phyloP scores from a whole-genome alignment of 2,888 invertebrate species.

The Sepiola atlantica region DNA sequence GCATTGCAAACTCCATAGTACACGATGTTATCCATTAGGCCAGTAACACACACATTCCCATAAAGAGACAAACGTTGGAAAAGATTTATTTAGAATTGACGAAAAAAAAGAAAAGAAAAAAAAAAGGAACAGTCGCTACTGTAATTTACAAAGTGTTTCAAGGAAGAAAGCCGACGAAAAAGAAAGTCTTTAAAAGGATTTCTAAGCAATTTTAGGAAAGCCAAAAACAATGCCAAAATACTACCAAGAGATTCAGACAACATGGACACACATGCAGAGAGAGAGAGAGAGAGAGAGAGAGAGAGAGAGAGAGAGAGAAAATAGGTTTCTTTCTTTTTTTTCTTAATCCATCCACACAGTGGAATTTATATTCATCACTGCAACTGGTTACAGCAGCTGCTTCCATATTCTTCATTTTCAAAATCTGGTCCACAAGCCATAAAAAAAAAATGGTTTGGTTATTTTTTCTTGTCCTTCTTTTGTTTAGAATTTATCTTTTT shows the following conservation, averaged over 20 bases:
- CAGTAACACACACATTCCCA: neutral
- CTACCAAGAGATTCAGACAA: conserved; percentile 32
- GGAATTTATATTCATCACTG: neutral
- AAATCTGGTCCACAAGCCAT: neutral
- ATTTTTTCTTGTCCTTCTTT: conserved; percentile 45
- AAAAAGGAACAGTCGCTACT: neutral
- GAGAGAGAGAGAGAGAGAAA: neutral
- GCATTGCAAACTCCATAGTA: neutral
- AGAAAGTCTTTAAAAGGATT: neutral
- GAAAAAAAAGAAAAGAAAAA: neutral
- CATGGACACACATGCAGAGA: neutral
- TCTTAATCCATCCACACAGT: neutral
- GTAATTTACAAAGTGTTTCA: no score
- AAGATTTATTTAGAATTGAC: neutral
- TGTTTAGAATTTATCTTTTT: conserved; percentile 48
- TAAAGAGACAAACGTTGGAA: neutral
- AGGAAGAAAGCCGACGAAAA: neutral
- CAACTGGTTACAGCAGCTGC: neutral
- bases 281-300: neutral
- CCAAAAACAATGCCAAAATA: neutral
- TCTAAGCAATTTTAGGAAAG: neutral
- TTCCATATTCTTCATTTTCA: neutral
- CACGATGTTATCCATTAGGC: neutral
- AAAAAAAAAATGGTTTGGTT: neutral
- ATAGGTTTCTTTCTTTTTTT: no score